Percentiles rank a stretch among this genome's conserved stretches.
These are phyloP conservation scores for Aplocera efformata DNA, from an alignment of 2,888 invertebrate species.

Conservation along the genomic window DNA sequence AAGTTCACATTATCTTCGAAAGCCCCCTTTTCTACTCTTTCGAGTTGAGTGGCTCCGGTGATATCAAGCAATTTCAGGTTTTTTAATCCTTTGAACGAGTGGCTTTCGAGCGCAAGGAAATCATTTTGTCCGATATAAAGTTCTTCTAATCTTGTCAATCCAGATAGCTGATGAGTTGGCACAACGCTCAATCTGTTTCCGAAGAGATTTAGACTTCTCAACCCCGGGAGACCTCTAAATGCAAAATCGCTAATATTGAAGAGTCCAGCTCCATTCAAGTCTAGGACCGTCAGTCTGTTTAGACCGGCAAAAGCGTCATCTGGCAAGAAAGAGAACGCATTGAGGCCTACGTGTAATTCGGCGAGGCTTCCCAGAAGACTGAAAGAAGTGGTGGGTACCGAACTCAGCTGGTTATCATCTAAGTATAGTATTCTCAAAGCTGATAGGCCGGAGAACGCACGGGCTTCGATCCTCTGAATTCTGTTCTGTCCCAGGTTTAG, in stretches of 20 bases:
- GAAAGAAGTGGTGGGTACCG: conserved; percentile 88
- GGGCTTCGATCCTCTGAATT: conserved; percentile 88
- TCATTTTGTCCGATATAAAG: conserved; percentile 91
- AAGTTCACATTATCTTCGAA: conserved; percentile 90
- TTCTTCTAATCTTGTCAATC: conserved; percentile 87
- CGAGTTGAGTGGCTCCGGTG: conserved; percentile 87
- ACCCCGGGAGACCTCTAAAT: conserved; percentile 87
- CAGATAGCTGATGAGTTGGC: conserved; percentile 87
- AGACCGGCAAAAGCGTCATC: conserved; percentile 90
- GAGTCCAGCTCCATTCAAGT: conserved; percentile 89
- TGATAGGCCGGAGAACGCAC: conserved; percentile 87
- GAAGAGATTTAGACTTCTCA: conserved; percentile 88
- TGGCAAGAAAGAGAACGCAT: conserved; percentile 87
- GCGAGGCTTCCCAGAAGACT: conserved; percentile 88
- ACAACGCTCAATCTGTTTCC: conserved; percentile 88
- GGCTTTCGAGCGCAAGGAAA: conserved; percentile 84
- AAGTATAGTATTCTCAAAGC: conserved; percentile 90
- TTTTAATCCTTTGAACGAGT: conserved; percentile 88
- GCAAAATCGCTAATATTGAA: conserved; percentile 88
- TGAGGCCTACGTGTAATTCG: conserved; percentile 91
- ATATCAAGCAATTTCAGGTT: conserved; percentile 89
- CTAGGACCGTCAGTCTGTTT: conserved; percentile 86
- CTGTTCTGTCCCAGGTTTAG: conserved; percentile 92
- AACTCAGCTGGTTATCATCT: conserved; percentile 90
- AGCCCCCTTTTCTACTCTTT: conserved; percentile 87